A percentile compares a stretch with the other conserved stretches of the same genome.
These are phyloP conservation scores for Andrena fulva DNA, from an alignment of 2,888 invertebrate species.

Conservation along the genomic window DNA sequence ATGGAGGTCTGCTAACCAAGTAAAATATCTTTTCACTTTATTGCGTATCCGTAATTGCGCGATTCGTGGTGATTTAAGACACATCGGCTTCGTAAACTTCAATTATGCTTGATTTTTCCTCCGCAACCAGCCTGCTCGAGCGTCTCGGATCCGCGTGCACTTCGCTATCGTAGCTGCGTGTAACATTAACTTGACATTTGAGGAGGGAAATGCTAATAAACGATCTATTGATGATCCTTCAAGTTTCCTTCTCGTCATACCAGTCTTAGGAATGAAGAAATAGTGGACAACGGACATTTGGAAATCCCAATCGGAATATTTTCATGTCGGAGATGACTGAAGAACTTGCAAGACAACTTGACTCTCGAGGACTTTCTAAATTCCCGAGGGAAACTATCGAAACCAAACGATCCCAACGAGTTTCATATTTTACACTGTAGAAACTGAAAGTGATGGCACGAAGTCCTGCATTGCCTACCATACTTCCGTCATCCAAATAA, in stretches of 20 bases:
- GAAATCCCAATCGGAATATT: no score
- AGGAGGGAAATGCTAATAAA: background rate
- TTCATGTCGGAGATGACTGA: no score
- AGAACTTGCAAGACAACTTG: no score
- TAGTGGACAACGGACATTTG: background rate
- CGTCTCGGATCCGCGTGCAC: background rate
- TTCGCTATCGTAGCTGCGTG: background rate
- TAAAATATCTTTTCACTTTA: constrained; percentile 35
- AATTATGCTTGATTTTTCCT: constrained; percentile 10
- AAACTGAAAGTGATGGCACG: no score
- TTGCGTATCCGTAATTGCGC: constrained; percentile 25
- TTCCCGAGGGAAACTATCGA: no score
- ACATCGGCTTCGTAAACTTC: constrained; percentile 35
- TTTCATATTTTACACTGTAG: no score
- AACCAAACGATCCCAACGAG: no score
- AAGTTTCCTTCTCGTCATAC: constrained; percentile 3
- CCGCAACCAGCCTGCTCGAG: background rate
- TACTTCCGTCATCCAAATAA: no score
- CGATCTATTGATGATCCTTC: constrained; percentile 2
- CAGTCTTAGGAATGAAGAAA: background rate
- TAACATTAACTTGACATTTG: constrained; percentile 1
- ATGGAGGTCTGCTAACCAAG: constrained; percentile 35
- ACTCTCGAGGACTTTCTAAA: no score
- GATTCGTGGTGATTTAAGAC: constrained; percentile 27
- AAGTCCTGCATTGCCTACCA: no score